Evolutionary conservation across 1,140 invertebrate species (phyloP).

Genomic region (Drosophila triauraria): DNA sequence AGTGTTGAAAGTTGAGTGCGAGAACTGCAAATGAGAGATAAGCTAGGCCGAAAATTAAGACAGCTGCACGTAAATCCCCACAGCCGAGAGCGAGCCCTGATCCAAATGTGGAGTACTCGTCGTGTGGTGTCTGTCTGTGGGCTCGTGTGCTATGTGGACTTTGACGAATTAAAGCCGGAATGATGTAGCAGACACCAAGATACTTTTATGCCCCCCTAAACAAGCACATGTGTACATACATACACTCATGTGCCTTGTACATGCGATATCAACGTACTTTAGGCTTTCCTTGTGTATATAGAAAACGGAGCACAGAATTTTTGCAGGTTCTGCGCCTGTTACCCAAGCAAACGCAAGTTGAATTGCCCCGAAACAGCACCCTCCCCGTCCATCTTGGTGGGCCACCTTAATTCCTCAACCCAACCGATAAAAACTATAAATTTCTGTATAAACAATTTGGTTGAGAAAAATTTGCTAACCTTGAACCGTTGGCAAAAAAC

Average conservation of each 20-base stretch:
- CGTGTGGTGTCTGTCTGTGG: slow-evolving; percentile 19
- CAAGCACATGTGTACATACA: slow-evolving; percentile 1
- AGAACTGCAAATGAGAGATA: slow-evolving; percentile 29
- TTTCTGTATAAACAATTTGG: slow-evolving; percentile 39
- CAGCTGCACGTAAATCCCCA: slow-evolving; percentile 38
- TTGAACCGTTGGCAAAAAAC: slow-evolving; percentile 79
- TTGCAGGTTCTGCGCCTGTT: slow-evolving; percentile 60
- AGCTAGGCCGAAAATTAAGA: slow-evolving; percentile 27
- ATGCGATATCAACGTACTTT: slow-evolving; percentile 38
- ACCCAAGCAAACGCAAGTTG: slow-evolving; percentile 45
- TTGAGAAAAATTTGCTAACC: slow-evolving; percentile 54
- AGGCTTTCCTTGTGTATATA: slow-evolving; percentile 20
- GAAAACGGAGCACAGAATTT: slow-evolving; percentile 50
- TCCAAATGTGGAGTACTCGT: slow-evolving; percentile 10
- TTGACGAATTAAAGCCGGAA: slow-evolving; percentile 57
- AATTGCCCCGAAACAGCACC: slow-evolving; percentile 6
- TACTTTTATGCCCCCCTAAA: slow-evolving; percentile 29
- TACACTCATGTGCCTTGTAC: slow-evolving; percentile 20
- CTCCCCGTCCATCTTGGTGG: too few species aligned
- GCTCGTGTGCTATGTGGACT: slow-evolving; percentile 55
- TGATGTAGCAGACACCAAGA: slow-evolving; percentile 11
- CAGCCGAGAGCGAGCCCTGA: slow-evolving; percentile 1
- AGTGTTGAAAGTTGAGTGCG: slow-evolving; percentile 26
- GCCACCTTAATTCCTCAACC: slow-evolving; percentile 10
- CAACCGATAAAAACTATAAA: slow-evolving; percentile 39